phyloP scores from a whole-genome alignment of 2,888 invertebrate genomes.

The Torymus tubicola region DNA sequence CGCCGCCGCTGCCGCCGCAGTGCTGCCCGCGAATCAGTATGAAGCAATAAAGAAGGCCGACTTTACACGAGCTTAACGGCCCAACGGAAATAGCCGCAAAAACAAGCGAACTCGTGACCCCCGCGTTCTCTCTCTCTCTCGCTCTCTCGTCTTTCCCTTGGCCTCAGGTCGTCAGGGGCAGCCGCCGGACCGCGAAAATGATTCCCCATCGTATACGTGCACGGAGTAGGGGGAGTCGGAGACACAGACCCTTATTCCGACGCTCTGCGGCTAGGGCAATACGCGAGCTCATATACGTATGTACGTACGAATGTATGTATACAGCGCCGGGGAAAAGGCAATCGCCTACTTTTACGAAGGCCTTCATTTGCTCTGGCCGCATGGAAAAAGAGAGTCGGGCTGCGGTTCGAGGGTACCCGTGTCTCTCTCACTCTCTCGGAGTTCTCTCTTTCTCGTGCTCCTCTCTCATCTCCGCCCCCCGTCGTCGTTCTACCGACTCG shows the following conservation, averaged over 20 bases:
- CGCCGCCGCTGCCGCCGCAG: too few relatives aligned
- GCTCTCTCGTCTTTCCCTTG: not conserved
- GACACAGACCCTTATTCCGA: slow-evolving; percentile 40
- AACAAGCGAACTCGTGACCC: slow-evolving; percentile 31
- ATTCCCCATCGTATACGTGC: slow-evolving; percentile 47
- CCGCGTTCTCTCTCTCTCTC: not conserved
- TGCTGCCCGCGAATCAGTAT: slow-evolving; percentile 33
- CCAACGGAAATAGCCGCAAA: slow-evolving; percentile 51
- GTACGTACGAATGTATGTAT: not conserved
- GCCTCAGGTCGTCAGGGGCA: slow-evolving; percentile 24
- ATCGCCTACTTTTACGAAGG: slow-evolving; percentile 53
- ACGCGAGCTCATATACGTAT: too few relatives aligned
- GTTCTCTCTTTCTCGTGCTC: slow-evolving; percentile 40
- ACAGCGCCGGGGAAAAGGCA: slow-evolving; percentile 49
- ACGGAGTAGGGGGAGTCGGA: not conserved
- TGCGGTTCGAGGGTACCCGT: slow-evolving; percentile 40
- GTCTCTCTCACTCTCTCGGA: slow-evolving; percentile 4
- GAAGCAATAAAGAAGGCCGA: slow-evolving; percentile 51
- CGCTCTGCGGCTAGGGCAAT: not conserved
- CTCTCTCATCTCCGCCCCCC: slow-evolving; percentile 2
- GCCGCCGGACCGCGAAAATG: slow-evolving; percentile 56
- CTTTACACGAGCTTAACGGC: slow-evolving; percentile 52
- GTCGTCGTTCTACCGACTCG: slow-evolving; percentile 49
- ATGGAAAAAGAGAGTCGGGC: slow-evolving; percentile 42
- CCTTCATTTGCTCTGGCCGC: slow-evolving; percentile 41